Evolutionary conservation across 2,113 vertebrate genomes (phyloP), one percentile per base, ranked within the genome.

Genomic region (Greenwoodochromis staneri): DNA sequence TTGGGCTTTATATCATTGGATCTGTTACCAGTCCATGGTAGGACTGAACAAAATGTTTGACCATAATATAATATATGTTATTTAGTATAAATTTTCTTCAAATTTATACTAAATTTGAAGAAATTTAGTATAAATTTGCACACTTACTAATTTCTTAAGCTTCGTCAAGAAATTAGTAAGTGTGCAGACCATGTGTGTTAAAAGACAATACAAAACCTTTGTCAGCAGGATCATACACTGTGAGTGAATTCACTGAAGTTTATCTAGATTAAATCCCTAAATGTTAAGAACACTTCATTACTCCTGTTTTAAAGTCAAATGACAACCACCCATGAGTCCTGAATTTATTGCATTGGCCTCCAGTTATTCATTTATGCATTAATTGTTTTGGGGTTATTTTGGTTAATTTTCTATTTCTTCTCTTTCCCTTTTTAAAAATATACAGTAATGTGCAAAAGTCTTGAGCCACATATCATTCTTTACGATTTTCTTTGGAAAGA

Each of bases 351-450:
- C 69, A 27, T 16, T 45, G 21, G 21, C 40, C 40, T 73, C 13
- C 38, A 17, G 40, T 27, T 73, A 73, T 73, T 73, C 21, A 73
- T 73, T 45, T 73, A 73, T 73, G 10, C 69, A 73, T 73, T 14
- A 45, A 27, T 17, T 9, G 12, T 3, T 73, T 71, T 59, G 55
- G 14, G 27, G 0, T 0, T 9, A 2, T 9, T 71, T 73, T 10
- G n/a, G n/a, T 16, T 3, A 27, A 45, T 73, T 45, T 73, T 10
- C 40, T 27, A 9, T 45, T 45, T 27, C 40, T 73, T 73, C 13
- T 10, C 21, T 17, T 45, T 45, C 0, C 21, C 4, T 73, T 73
- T 45, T 45, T 24, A 45, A 45, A 73, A 73, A 45, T 38, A 42
- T 45, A 27, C 21, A 45, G 2, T 45, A 27, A 24, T 73, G 66